A percentile compares a stretch with the other conserved stretches of the same genome.
These are phyloP conservation scores for Rhea americana DNA, from an alignment of 2,113 vertebrate genomes.

Conservation along the genomic window DNA sequence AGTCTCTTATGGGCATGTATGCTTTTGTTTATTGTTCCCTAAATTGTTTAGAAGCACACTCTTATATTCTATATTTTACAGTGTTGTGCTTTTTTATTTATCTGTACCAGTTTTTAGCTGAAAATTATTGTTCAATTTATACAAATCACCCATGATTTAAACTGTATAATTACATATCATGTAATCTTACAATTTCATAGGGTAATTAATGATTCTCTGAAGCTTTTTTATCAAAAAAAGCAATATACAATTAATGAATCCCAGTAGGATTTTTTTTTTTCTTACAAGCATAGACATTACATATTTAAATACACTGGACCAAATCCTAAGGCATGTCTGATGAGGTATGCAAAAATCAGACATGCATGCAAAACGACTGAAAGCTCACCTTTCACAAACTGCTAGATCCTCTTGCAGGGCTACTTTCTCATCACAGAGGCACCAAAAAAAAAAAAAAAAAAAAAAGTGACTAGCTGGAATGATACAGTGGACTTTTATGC, in stretches of 20 bases:
- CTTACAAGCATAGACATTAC: conserved; percentile 53
- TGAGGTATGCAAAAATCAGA: conserved; percentile 3
- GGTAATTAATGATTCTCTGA: conserved; percentile 64
- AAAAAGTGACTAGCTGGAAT: background rate
- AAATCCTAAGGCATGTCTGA: conserved; percentile 15
- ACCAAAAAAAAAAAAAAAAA: background rate
- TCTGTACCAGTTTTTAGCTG: conserved; percentile 57
- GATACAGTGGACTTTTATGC: background rate
- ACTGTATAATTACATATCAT: conserved; percentile 66
- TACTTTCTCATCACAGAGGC: background rate
- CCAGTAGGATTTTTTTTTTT: conserved; percentile 2
- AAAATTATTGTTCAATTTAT: conserved; percentile 63
- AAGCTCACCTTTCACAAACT: background rate
- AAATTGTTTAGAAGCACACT: conserved; percentile 59
- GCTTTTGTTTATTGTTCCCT: conserved; percentile 21
- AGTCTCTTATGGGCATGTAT: conserved; percentile 52
- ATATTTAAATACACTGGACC: conserved; percentile 58
- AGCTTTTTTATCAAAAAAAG: conserved; percentile 55
- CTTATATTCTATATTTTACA: conserved; percentile 56
- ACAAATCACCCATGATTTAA: conserved; percentile 65
- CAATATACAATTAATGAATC: conserved; percentile 68
- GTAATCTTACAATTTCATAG: conserved; percentile 62
- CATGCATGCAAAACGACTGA: background rate
- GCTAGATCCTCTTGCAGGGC: background rate
- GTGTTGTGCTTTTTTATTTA: conserved; percentile 73